Base-by-base conservation (phyloP, 2,888 invertebrate genomes). In the Lepidonotus clava region DNA sequence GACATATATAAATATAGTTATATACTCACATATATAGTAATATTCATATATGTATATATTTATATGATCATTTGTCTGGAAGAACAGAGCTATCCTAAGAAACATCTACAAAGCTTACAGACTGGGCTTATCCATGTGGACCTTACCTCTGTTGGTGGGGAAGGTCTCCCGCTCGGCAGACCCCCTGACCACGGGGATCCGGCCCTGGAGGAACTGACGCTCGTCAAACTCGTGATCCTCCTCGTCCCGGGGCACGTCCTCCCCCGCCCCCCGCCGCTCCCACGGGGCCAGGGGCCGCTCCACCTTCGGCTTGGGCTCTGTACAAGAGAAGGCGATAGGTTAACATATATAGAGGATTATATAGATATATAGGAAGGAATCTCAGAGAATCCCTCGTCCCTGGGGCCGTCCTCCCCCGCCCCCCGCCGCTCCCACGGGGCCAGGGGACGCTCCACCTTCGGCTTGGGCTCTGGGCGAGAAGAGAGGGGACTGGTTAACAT, bases 371-470 rank as follows among this genome's bases (percentile, higher is more conserved):
- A n/a, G n/a, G n/a, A n/a, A n/a, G n/a, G n/a, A n/a, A n/a, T n/a
- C n/a, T n/a, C n/a, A n/a, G n/a, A n/a, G n/a, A n/a, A n/a, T n/a
- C n/a, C n/a, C 40, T 66, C 67, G 38, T 67, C 71, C n/a, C n/a
- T n/a, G n/a, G 38, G 38, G 34, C 24, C 61, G 6, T 85, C 85
- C 71, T 51, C 46, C 8, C 21, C n/a, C 11, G 11, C 11, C n/a
- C n/a, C n/a, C 40, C 51, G 67, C 32, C 85, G 51, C 38, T 85
- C 85, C 85, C 85, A 85, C 14, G 40, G 40, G 32, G 85, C 85
- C 11, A n/a, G 24, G n/a, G 1, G 1, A 24, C 34, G 24, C 32
- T 56, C 36, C 28, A 38, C 11, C 24, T 1, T 8, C 56, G 34
- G 32, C 61, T 56, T 83, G 24, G 83, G 56, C 56, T 83, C 83